phyloP scores from a whole-genome alignment of 2,888 invertebrate genomes.

The Meteorus colon region DNA sequence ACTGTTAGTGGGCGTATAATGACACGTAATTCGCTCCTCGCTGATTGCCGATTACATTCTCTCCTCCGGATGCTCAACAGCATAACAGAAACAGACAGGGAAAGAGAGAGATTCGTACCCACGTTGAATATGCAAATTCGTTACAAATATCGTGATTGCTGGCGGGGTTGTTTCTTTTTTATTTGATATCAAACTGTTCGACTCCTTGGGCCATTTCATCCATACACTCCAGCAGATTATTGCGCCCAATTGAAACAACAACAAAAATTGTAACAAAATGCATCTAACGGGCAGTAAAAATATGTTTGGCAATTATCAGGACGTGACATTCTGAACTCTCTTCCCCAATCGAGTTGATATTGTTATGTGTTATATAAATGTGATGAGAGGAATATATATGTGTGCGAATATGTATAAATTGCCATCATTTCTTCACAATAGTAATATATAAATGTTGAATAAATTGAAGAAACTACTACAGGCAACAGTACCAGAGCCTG shows the following conservation, averaged over 20 bases:
- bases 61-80: constrained; percentile 25
- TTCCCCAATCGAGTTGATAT: not conserved
- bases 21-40: constrained; percentile 43
- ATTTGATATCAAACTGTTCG: constrained; percentile 15
- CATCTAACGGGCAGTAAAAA: too few relatives aligned
- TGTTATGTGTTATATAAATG: not conserved
- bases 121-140: constrained; percentile 36
- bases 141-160: constrained; percentile 40
- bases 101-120: constrained; percentile 6
- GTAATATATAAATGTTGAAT: constrained; percentile 2
- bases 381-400: not conserved
- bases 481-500: constrained; percentile 45
- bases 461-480: constrained; percentile 15
- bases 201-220: not conserved
- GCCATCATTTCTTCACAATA: not conserved
- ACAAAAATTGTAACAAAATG: not conserved
- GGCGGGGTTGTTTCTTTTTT: constrained; percentile 12
- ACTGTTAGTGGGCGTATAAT: constrained; percentile 44
- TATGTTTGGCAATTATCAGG: not conserved
- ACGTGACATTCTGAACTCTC: not conserved
- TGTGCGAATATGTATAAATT: not conserved
- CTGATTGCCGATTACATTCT: constrained; percentile 39
- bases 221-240: not conserved
- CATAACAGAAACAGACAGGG: not conserved
- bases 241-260: not conserved